These are phyloP conservation scores for Drosophila eugracilis DNA, from an alignment of 1,140 invertebrate genomes.

Conservation along the genomic window DNA sequence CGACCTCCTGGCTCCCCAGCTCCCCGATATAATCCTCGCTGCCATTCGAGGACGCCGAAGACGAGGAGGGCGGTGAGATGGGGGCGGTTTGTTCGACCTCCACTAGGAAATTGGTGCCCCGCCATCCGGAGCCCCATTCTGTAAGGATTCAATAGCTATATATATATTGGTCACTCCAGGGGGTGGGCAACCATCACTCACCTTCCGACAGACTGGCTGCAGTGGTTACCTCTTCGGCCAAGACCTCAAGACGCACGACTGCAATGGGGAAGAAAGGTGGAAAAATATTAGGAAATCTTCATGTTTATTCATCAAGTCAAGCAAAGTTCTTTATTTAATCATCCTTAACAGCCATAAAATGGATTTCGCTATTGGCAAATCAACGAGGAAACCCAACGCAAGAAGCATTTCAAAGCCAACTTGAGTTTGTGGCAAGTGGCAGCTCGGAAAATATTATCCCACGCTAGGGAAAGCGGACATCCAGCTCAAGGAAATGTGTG, in stretches of 20 bases:
- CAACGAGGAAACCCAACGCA: not conserved
- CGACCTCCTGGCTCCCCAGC: slow-evolving; percentile 66
- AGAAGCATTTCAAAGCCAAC: slow-evolving; percentile 3
- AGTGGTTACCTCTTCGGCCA: slow-evolving; percentile 61
- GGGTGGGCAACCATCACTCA: no score
- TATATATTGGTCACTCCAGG: not conserved
- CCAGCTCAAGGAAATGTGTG: not conserved
- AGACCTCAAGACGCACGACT: slow-evolving; percentile 67
- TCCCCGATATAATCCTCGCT: slow-evolving; percentile 65
- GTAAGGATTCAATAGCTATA: not conserved
- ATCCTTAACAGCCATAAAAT: not conserved
- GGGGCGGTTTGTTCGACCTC: slow-evolving; percentile 77
- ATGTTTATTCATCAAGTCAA: not conserved
- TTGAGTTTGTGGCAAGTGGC: slow-evolving; percentile 33
- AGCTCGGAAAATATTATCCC: slow-evolving; percentile 22
- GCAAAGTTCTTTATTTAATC: not conserved
- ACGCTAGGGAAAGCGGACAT: slow-evolving; percentile 1
- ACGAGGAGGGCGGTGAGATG: slow-evolving; percentile 48
- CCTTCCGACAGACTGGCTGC: slow-evolving; percentile 76
- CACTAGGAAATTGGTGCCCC: slow-evolving; percentile 79
- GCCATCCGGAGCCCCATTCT: slow-evolving; percentile 84
- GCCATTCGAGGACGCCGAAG: slow-evolving; percentile 32
- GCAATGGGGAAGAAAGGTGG: slow-evolving; percentile 1
- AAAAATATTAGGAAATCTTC: no score
- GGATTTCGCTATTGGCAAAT: not conserved